phyloP scores from a whole-genome alignment of 2,113 vertebrate genomes.

The Pipra filicauda region DNA sequence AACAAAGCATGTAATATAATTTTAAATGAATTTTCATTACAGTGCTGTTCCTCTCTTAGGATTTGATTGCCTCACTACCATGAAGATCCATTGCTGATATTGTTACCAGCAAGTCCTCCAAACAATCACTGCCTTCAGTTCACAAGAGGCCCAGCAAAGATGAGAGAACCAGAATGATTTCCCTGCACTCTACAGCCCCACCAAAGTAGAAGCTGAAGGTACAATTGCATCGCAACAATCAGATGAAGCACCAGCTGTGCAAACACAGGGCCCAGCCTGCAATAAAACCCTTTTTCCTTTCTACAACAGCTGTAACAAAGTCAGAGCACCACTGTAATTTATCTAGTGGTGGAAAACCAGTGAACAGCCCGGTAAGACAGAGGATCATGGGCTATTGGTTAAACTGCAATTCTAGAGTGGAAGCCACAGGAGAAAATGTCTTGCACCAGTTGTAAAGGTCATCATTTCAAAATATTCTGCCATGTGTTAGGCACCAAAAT shows the following conservation, averaged over 20 bases:
- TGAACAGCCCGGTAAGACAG: neutral
- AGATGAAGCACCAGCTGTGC: neutral
- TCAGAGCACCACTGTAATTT: neutral
- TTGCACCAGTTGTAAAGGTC: no score
- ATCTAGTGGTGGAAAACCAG: neutral
- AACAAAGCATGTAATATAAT: neutral
- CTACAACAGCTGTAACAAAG: neutral
- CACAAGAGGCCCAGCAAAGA: neutral
- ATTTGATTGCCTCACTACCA: neutral
- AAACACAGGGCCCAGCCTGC: neutral
- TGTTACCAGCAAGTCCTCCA: neutral
- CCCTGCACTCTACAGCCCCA: neutral
- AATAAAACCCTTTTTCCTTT: neutral
- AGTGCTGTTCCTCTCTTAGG: neutral
- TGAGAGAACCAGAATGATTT: neutral
- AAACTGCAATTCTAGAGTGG: neutral
- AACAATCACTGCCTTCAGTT: neutral
- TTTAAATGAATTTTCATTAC: neutral
- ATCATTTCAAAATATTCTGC: neutral
- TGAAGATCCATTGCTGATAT: neutral
- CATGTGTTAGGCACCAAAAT: neutral
- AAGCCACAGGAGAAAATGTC: no score
- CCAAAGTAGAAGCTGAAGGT: neutral
- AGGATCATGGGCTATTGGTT: neutral
- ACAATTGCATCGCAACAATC: neutral